A percentile compares a stretch with the other conserved stretches of the same genome.
These are phyloP conservation scores for Hassar affinis DNA, from an alignment of 2,113 vertebrate genomes.

Conservation along the genomic window DNA sequence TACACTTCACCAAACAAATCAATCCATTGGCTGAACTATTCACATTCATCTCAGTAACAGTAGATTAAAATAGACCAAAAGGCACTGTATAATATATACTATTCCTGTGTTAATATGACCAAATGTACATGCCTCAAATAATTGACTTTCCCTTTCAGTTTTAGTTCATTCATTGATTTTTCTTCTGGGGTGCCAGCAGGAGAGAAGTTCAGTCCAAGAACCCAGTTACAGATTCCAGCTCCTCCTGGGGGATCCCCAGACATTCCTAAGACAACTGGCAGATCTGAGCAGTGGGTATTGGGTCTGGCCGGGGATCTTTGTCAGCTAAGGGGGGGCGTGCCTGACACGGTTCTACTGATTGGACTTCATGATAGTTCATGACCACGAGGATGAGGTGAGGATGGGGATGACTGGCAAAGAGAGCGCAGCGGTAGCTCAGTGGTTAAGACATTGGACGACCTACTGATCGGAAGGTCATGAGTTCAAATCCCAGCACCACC, in stretches of 20 bases:
- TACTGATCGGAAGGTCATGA: no score
- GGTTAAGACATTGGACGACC: no score
- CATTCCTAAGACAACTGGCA: background rate
- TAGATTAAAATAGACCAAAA: slow-evolving; percentile 1
- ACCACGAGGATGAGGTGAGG: background rate
- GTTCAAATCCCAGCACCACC: no score
- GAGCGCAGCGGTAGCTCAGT: no score
- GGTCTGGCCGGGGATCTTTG: background rate
- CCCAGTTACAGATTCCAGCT: background rate
- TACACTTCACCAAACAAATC: background rate
- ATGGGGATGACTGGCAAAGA: background rate
- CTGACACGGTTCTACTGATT: background rate
- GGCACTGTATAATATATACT: background rate
- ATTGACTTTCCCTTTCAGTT: background rate
- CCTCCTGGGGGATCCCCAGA: background rate
- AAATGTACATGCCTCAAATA: background rate
- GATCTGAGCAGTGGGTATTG: background rate
- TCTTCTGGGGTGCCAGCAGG: background rate
- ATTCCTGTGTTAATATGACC: background rate
- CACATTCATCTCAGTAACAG: background rate
- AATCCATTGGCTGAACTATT: background rate
- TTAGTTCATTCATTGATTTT: background rate
- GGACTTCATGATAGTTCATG: background rate
- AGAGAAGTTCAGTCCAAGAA: background rate
- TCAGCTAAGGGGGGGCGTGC: background rate